A percentile compares a stretch with the other conserved stretches of the same genome.
Evolutionary conservation across 2,113 vertebrate genomes (phyloP).

Genomic region (Platichthys stellatus): DNA sequence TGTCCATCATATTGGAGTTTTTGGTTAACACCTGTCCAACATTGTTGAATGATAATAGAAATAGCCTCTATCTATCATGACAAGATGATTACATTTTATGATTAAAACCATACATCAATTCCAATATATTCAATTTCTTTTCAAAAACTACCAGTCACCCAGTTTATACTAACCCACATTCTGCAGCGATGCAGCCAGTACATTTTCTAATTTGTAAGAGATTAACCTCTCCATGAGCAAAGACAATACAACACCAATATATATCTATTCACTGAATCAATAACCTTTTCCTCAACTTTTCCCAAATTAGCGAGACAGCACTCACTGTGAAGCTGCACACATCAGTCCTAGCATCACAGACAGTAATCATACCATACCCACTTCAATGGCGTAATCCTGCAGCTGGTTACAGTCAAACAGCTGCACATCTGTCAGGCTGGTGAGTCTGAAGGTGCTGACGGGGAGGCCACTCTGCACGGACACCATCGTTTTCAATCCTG

Average conservation of each 20-base stretch:
- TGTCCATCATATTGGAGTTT: background rate
- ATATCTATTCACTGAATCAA: no score
- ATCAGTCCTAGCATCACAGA: background rate
- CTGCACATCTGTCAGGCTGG: conserved; percentile 68
- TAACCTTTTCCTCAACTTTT: background rate
- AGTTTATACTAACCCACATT: no score
- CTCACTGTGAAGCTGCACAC: background rate
- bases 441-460: conserved; percentile 81
- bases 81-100: background rate
- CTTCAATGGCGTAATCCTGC: conserved; percentile 70
- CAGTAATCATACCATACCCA: conserved; percentile 63
- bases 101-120: no score
- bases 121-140: no score
- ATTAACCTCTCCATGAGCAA: no score
- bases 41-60: background rate
- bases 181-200: no score
- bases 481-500: conserved; percentile 75
- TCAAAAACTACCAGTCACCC: no score
- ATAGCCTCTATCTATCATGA: background rate
- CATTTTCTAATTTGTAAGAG: no score
- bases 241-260: no score
- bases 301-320: background rate
- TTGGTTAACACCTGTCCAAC: background rate
- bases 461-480: conserved; percentile 78
- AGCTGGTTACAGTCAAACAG: conserved; percentile 84